Base-by-base conservation (phyloP, 2,888 invertebrate species). In the Caenorhabditis wallacei region DNA sequence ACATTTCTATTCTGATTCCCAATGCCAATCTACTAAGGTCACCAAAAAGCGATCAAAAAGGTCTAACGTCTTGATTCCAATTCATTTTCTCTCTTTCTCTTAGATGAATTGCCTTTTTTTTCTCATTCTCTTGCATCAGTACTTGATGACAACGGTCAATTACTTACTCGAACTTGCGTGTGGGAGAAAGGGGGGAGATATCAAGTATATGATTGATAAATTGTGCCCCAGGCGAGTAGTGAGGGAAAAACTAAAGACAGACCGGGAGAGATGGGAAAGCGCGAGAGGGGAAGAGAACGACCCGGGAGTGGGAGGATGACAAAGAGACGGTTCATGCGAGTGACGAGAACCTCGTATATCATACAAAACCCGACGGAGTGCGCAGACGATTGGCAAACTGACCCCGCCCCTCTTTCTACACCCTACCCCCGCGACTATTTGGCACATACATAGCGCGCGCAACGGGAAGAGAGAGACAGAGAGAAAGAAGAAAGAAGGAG, bases 381-480 rank as follows among this genome's bases (percentile, higher is more conserved):
- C 74, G 80, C 80, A 80, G 80, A 80, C 74, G 66, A 68, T 80
- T 72, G 80, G 72, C 71, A 72, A 80, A 78, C 78, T 78, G 54
- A 76, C 82, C 66, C 70, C 76, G 82, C 82, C 82, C 70, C 66
- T n/a, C n/a, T n/a, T n/a, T n/a, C 48, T 24, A 30, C 40, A 40
- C 66, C 66, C 66, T 37, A 51, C 70, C 66, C 64, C 53, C 64
- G 48, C 82, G 82, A 81, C 81, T 81, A 81, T 81, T 81, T 81
- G 81, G 81, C 81, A 81, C 82, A 76, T 72, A 72, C 72, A 80
- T 74, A 80, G 68, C 72, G 80, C 79, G 79, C 80, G 80, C 80
- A 74, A 68, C 72, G 68, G 69, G 74, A 69, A 74, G 69, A 80
- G 46, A 61, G 68, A 61, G 59, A 68, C 48, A 54, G 37, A 43